These are phyloP conservation scores for Turritopsis rubra DNA, from an alignment of 30 jellyfish, hydroid and myxozoan species.

Conservation along the genomic window DNA sequence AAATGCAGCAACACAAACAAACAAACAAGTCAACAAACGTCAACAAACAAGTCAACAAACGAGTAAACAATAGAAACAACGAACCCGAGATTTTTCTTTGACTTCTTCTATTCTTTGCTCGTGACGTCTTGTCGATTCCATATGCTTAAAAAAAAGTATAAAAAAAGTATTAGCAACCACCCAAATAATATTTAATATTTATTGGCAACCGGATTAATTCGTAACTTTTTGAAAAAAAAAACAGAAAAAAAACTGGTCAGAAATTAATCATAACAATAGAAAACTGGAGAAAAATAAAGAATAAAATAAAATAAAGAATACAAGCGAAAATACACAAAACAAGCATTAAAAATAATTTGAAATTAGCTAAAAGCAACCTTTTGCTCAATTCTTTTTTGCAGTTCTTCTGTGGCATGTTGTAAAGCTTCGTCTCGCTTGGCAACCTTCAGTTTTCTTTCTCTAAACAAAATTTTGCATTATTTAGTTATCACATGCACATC, in stretches of 20 bases:
- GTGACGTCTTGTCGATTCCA: constrained; percentile 87
- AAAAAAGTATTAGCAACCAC: neutral
- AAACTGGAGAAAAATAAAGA: too few species aligned
- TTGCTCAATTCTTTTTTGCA: constrained; percentile 79
- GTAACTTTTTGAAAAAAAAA: too few species aligned
- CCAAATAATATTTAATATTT: too few species aligned
- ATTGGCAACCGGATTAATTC: too few species aligned
- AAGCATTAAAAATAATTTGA: too few species aligned
- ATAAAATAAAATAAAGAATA: too few species aligned
- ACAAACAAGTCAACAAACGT: neutral
- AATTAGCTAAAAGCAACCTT: too few species aligned
- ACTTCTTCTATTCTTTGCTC: constrained; percentile 80
- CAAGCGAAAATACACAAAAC: too few species aligned
- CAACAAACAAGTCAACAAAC: neutral
- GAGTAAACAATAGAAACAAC: neutral
- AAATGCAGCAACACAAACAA: neutral
- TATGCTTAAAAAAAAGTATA: constrained; percentile 46
- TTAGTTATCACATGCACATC: neutral
- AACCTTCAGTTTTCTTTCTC: constrained; percentile 88
- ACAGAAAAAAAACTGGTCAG: too few species aligned
- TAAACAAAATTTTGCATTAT: constrained; percentile 7
- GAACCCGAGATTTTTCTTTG: constrained; percentile 45
- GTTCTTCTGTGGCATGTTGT: constrained; percentile 93
- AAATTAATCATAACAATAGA: too few species aligned
- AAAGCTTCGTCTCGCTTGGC: constrained; percentile 91